phyloP scores from a whole-genome alignment of 2,888 invertebrate genomes.

The Apocheima hispidaria region DNA sequence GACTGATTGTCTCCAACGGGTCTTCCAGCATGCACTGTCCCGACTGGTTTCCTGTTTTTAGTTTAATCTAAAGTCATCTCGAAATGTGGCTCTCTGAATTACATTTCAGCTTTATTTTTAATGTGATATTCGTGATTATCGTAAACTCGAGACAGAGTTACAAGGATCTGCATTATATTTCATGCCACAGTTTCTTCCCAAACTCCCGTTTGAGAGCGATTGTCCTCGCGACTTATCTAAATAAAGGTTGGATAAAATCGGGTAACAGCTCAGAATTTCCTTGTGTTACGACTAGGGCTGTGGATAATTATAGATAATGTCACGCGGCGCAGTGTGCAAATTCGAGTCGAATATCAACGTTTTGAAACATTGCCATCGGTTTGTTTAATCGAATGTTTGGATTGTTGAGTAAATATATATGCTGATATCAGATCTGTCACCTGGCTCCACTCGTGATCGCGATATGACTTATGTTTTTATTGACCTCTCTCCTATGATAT shows the following conservation, averaged over 20 bases:
- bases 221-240: conserved; percentile 22
- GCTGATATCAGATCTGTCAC: conserved; percentile 18
- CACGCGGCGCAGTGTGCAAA: conserved; percentile 23
- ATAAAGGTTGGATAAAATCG: conserved; percentile 34
- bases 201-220: conserved; percentile 5
- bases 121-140: too few relatives aligned
- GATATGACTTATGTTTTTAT: conserved; percentile 8
- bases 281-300: conserved; percentile 32
- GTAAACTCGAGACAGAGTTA: conserved; percentile 13
- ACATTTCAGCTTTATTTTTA: conserved; percentile 17
- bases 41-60: conserved; percentile 23
- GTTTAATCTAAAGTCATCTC: background rate
- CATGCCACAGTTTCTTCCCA: conserved; percentile 16
- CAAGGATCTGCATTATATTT: conserved; percentile 17
- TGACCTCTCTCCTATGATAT: conserved; percentile 16
- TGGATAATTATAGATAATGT: conserved; percentile 34
- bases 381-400: conserved; percentile 24
- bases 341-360: conserved; percentile 19
- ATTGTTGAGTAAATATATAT: conserved; percentile 23
- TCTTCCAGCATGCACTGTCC: conserved; percentile 16
- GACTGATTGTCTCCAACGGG: conserved; percentile 30
- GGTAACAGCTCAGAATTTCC: conserved; percentile 28
- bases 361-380: conserved; percentile 27
- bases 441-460: conserved; percentile 45
- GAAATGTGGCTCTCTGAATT: conserved; percentile 12